Conservation (phyloP, 2,113 vertebrate genomes). For the Gasterosteus aculeatus region DNA sequence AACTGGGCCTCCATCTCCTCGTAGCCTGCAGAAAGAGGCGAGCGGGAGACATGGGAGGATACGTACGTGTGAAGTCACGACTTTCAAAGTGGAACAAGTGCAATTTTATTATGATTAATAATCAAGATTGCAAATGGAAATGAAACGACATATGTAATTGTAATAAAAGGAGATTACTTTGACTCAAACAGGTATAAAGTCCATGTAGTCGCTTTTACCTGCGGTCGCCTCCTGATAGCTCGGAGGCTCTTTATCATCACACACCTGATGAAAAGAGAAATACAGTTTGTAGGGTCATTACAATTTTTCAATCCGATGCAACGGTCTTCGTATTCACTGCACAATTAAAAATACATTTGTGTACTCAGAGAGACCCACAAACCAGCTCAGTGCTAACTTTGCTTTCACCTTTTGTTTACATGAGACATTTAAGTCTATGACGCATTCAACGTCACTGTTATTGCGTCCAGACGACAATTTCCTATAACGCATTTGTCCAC, state of each 20-base stretch:
- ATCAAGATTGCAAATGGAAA: background rate
- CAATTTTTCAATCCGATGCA: background rate
- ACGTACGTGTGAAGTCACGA: background rate
- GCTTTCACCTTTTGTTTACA: background rate
- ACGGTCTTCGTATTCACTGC: background rate
- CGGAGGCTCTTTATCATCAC: conserved; percentile 77
- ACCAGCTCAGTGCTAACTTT: background rate
- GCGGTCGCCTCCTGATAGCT: conserved; percentile 87
- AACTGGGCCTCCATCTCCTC: conserved; percentile 86
- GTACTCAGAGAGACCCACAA: background rate
- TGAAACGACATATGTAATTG: background rate
- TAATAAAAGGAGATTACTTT: background rate
- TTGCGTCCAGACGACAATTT: background rate
- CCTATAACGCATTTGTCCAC: background rate
- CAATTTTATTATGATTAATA: background rate
- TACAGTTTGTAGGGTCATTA: background rate
- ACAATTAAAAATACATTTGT: background rate
- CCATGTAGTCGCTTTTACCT: conserved; percentile 71
- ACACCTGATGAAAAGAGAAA: conserved; percentile 78
- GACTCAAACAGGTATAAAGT: background rate
- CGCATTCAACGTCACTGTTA: background rate
- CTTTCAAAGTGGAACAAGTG: background rate
- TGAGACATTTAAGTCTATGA: background rate
- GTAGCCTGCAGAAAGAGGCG: conserved; percentile 70
- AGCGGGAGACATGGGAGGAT: background rate